phyloP scores from a whole-genome alignment of 2,797 vertebrate genomes.

The Stomatorhinus walkeri region DNA sequence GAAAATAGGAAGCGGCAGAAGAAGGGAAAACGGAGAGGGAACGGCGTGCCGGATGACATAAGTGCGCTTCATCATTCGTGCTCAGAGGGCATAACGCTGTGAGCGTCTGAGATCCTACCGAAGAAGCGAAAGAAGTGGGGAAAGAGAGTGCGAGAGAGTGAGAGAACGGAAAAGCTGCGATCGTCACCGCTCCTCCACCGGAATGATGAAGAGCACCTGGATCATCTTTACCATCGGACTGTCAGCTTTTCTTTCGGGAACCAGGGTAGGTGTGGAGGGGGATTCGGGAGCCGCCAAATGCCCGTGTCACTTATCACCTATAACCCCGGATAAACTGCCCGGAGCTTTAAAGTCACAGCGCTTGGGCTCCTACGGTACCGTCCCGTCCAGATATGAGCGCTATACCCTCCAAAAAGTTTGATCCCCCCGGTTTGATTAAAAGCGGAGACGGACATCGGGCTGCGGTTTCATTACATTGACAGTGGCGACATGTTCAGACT shows the following conservation, averaged over 20 bases:
- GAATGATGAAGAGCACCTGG: conserved; percentile 5
- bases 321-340: neutral
- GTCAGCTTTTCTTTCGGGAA: neutral
- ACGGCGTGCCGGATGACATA: neutral
- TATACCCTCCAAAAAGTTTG: neutral
- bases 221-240: neutral
- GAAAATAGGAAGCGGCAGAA: neutral
- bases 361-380: neutral
- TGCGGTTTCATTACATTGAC: neutral
- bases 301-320: neutral
- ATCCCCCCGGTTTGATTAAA: neutral
- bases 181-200: neutral
- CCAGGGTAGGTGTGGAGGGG: neutral
- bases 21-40: neutral
- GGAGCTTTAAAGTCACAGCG: neutral
- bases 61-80: neutral
- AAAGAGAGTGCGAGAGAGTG: neutral
- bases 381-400: neutral
- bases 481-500: neutral
- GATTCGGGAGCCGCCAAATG: neutral
- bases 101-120: neutral
- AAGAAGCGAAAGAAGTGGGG: neutral
- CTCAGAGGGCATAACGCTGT: neutral
- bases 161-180: neutral
- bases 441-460: neutral